Base-by-base conservation (phyloP, 2,888 invertebrate species). In the Euplagia quadripunctaria region DNA sequence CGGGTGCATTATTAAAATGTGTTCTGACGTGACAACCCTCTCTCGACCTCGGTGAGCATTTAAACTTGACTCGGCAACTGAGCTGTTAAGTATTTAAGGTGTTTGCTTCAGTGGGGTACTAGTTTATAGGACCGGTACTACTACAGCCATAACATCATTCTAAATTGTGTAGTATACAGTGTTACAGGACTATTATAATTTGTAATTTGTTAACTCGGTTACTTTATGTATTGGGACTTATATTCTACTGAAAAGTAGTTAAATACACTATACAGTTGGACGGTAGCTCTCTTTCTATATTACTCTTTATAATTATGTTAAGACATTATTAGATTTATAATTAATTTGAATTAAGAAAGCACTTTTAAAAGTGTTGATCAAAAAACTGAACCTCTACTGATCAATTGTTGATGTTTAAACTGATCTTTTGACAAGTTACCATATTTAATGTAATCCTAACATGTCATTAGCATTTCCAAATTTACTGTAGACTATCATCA, bases 1-100 rank as follows among this genome's bases (percentile, higher is more conserved):
- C 90, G 87, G 86, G 88, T 96, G 93, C 93, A 95, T 95, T 95
- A 95, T 95, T 95, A 94, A 96, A 95, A 94, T 91, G 90, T 92
- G 87, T 88, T 89, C 87, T 89, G 86, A 90, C 90, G 93, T 92
- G 94, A 93, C 94, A 93, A 88, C 92, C 92, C 91, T 90, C 88
- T 84, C 85, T 84, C 88, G 87, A 90, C 90, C 91, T 88, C 89
- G 82, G 82, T 85, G 83, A 88, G 85, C 91, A 90, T 92, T 92
- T 90, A 92, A 93, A 92, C 92, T 92, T 91, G 88, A 90, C 91
- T 90, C 85, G 81, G 87, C 89, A 88, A 90, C 90, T 85, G 85
- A 87, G 86, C 88, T 86, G 86, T 92, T 92, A 91, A 91, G 89
- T 91, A 93, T 92, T 92, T 92, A 91, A 88, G 87, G 87, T 88